These are phyloP conservation scores for Hoplodrina ambigua DNA, from an alignment of 2,888 invertebrate species.

Conservation along the genomic window DNA sequence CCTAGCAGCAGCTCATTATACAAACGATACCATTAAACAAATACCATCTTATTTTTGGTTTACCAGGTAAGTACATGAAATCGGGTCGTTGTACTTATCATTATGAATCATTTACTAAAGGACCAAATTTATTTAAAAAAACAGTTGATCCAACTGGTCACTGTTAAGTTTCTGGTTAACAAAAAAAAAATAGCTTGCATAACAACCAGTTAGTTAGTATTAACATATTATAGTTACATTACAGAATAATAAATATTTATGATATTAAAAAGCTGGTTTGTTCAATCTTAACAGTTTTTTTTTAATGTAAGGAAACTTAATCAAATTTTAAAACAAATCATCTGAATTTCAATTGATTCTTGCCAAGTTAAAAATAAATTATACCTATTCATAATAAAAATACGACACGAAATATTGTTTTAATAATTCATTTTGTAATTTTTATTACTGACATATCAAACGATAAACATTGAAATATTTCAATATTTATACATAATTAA, in stretches of 20 bases:
- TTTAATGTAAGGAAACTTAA: neutral
- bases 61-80: too few relatives aligned
- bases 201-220: too few relatives aligned
- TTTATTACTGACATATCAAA: slow-evolving; percentile 19
- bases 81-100: too few relatives aligned
- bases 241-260: neutral
- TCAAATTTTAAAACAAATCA: slow-evolving; percentile 4
- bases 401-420: slow-evolving; percentile 10
- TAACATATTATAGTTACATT: too few relatives aligned
- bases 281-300: too few relatives aligned
- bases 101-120: too few relatives aligned
- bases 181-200: too few relatives aligned
- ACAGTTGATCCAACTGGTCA: too few relatives aligned
- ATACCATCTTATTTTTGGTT: too few relatives aligned
- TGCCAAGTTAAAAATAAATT: slow-evolving; percentile 20
- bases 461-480: slow-evolving; percentile 31
- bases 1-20: neutral
- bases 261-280: neutral
- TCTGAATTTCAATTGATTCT: slow-evolving; percentile 3
- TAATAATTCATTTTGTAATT: slow-evolving; percentile 14
- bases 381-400: slow-evolving; percentile 16
- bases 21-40: too few relatives aligned
- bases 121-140: too few relatives aligned
- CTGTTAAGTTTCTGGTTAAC: too few relatives aligned
- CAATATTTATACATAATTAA: slow-evolving; percentile 41